phyloP scores from a whole-genome alignment of 2,888 invertebrate genomes.

The Pilophorus perplexus region DNA sequence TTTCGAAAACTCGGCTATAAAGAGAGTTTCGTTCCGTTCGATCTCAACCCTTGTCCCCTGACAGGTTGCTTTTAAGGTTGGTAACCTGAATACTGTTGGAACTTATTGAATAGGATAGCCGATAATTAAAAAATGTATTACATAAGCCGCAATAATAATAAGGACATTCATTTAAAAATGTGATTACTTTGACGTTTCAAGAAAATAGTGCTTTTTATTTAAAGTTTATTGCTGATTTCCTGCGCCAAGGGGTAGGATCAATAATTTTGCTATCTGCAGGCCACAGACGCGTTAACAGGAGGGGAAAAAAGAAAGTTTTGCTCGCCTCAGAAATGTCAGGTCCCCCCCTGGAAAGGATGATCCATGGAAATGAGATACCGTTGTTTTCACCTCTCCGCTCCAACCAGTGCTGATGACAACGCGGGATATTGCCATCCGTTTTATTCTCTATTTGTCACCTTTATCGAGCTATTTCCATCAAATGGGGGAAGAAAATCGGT shows the following conservation, averaged over 20 bases:
- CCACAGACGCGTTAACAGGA: constrained; percentile 5
- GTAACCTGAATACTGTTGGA: too few relatives aligned
- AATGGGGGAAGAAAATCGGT: background rate
- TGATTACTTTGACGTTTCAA: background rate
- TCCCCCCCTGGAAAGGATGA: constrained; percentile 8
- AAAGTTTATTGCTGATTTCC: too few relatives aligned
- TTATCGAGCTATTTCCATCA: constrained; percentile 6
- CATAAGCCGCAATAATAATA: too few relatives aligned
- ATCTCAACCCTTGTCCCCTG: too few relatives aligned
- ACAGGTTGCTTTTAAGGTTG: too few relatives aligned
- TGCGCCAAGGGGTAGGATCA: too few relatives aligned
- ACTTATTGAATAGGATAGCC: too few relatives aligned
- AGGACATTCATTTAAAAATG: too few relatives aligned
- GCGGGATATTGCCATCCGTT: constrained; percentile 23
- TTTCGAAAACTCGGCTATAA: too few relatives aligned
- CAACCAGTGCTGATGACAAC: constrained; percentile 10
- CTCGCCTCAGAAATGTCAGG: constrained; percentile 3
- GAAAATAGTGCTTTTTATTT: background rate
- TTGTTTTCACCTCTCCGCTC: constrained; percentile 7
- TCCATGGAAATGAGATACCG: constrained; percentile 31
- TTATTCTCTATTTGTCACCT: constrained; percentile 29
- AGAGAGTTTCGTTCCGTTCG: too few relatives aligned
- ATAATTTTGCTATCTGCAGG: constrained; percentile 21
- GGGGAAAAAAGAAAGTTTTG: background rate
- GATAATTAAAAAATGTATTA: too few relatives aligned